These are phyloP conservation scores for Euspilapteryx auroguttella DNA, from an alignment of 2,888 invertebrate species.

Conservation along the genomic window DNA sequence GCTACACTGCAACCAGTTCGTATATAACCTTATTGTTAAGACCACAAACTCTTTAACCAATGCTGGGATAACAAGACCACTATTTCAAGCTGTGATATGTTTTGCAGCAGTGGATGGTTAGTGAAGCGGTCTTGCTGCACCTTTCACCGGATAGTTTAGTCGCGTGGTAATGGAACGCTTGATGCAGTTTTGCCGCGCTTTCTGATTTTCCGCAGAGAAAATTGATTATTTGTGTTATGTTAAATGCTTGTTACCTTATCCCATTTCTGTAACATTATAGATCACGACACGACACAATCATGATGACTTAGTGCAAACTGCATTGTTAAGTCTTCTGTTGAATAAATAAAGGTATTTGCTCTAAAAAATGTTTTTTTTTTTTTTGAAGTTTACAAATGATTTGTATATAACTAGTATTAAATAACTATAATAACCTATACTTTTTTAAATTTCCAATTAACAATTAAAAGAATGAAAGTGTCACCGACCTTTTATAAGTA, in stretches of 20 bases:
- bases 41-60: no score
- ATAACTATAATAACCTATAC: no score
- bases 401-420: no score
- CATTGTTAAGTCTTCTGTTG: conserved; percentile 2
- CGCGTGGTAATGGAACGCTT: conserved; percentile 4
- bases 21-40: conserved; percentile 38
- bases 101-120: conserved; percentile 15
- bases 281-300: background rate
- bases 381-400: no score
- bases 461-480: no score
- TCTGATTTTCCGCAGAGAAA: conserved; percentile 53
- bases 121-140: conserved; percentile 2
- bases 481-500: no score
- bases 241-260: background rate
- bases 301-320: conserved; percentile 3
- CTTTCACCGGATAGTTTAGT: conserved; percentile 1
- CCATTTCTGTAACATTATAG: background rate
- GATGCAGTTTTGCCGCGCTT: conserved; percentile 38
- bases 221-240: no score
- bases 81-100: no score
- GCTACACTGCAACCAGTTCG: conserved; percentile 24
- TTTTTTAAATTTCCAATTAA: no score
- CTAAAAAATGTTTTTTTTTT: no score
- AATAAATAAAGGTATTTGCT: no score
- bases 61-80: no score